phyloP scores from a whole-genome alignment of 2,113 vertebrate genomes.

The Tragulus kanchil region DNA sequence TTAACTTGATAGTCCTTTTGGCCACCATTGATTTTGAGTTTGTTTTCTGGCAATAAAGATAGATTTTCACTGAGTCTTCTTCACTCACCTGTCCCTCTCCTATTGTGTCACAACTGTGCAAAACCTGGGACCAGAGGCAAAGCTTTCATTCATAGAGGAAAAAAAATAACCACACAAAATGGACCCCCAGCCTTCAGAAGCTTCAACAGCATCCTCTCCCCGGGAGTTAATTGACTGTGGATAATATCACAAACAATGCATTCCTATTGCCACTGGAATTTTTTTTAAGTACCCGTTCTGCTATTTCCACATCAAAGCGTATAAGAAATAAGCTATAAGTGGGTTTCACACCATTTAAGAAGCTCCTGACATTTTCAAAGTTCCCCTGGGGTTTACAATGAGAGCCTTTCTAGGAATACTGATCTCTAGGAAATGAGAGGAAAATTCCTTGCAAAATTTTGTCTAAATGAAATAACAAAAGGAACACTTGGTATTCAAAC shows the following conservation, averaged over 20 bases:
- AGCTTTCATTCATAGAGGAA: background rate
- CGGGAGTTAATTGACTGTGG: constrained; percentile 44
- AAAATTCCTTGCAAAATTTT: constrained; percentile 65
- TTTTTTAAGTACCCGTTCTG: constrained; percentile 4
- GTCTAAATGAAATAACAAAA: constrained; percentile 66
- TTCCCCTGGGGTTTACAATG: constrained; percentile 70
- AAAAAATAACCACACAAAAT: background rate
- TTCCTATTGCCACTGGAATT: constrained; percentile 30
- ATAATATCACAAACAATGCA: constrained; percentile 59
- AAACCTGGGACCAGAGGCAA: background rate
- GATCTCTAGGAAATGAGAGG: constrained; percentile 65
- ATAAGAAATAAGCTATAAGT: constrained; percentile 67
- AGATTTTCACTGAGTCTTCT: background rate
- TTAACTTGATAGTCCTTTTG: constrained; percentile 1
- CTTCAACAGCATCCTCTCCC: background rate
- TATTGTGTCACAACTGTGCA: background rate
- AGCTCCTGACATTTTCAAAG: constrained; percentile 70
- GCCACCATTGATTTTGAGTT: background rate
- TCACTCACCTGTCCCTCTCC: background rate
- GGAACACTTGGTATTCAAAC: background rate
- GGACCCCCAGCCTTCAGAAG: background rate
- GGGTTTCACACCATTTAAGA: constrained; percentile 75
- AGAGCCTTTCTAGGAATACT: constrained; percentile 71
- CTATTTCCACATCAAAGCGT: constrained; percentile 75
- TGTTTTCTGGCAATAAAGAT: background rate